phyloP scores from a whole-genome alignment of 2,888 invertebrate species.

The Drosophila tripunctata region DNA sequence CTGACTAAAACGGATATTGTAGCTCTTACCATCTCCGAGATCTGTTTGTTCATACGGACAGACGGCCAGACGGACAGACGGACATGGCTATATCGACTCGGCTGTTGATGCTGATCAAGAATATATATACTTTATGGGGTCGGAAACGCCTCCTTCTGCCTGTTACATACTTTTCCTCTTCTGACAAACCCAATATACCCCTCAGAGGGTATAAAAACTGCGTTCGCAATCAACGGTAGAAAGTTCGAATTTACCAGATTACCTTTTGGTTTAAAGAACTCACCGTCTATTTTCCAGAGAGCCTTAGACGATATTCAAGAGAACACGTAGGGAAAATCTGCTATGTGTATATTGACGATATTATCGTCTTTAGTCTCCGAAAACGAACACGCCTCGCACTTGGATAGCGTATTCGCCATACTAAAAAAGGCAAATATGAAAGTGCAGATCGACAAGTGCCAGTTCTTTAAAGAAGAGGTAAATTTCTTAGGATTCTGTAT shows the following conservation, averaged over 20 bases:
- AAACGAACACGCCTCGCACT: background rate
- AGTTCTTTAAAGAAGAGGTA: background rate
- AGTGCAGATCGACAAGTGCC: background rate
- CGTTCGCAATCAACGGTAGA: slow-evolving; percentile 28
- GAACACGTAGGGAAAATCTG: too few relatives aligned
- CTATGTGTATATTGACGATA: background rate
- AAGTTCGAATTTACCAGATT: slow-evolving; percentile 31
- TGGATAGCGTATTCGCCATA: background rate
- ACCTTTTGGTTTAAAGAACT: slow-evolving; percentile 27
- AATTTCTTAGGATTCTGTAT: background rate
- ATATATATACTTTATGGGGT: too few relatives aligned
- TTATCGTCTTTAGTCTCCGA: background rate
- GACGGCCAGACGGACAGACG: too few relatives aligned
- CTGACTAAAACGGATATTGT: too few relatives aligned
- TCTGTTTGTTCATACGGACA: too few relatives aligned
- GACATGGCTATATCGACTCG: too few relatives aligned
- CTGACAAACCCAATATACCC: too few relatives aligned
- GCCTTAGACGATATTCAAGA: slow-evolving; percentile 28
- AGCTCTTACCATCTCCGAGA: too few relatives aligned
- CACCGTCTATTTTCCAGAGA: slow-evolving; percentile 37
- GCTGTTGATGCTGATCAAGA: too few relatives aligned
- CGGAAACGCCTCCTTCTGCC: too few relatives aligned
- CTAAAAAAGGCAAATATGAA: background rate
- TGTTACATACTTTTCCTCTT: too few relatives aligned
- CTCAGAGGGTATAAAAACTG: too few relatives aligned